Base-by-base conservation (phyloP, 2,113 vertebrate genomes). In the Nanorana parkeri region DNA sequence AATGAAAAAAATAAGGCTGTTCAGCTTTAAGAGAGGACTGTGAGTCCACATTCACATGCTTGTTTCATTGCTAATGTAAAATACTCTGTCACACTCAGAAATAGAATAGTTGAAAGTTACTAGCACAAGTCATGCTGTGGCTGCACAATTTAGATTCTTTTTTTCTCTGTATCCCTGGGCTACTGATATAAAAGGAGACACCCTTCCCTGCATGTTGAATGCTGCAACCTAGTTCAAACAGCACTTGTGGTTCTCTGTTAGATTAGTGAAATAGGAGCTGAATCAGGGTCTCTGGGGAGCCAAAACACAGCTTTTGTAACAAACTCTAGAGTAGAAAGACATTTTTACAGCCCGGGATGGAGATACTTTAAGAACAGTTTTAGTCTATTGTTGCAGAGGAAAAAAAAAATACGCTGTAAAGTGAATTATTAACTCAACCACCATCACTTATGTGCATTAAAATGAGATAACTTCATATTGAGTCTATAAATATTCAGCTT, bases 61-160 rank as follows among this genome's bases (percentile, higher is more conserved):
- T 52, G 75, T 54, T 47, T 47, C 13, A 66, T 66, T 28, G 24
- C 51, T 55, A 65, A 29, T 77, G 60, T 47, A 41, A 24, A 76
- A 77, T 28, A 77, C 36, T 51, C 75, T 78, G 75, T 78, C 75
- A 78, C 54, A 78, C 54, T 65, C 63, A 29, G 24, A 66, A 66
- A 78, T 77, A 60, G 56, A 80, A 71, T 51, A 71, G 66, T 58
- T 71, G 54, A 69, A 71, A 69, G 55, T 61, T 80, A 71, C 78
- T 71, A 71, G 55, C 56, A 20, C 69, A 0, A 2, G 21, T 66
- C 0, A 0, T 11, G 20, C 13, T 63, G 26, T 16, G 55, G 28
- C 75, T 74, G 17, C 61, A 7, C 21, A n/a, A 64, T 21, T 69
- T 8, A 0, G 1, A 0, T 24, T 17, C 78, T 26, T 61, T 26